Evolutionary conservation across 2,797 vertebrate species (phyloP), one percentile per base, ranked within the genome.

Genomic region (Tenualosa thibaudeaui): DNA sequence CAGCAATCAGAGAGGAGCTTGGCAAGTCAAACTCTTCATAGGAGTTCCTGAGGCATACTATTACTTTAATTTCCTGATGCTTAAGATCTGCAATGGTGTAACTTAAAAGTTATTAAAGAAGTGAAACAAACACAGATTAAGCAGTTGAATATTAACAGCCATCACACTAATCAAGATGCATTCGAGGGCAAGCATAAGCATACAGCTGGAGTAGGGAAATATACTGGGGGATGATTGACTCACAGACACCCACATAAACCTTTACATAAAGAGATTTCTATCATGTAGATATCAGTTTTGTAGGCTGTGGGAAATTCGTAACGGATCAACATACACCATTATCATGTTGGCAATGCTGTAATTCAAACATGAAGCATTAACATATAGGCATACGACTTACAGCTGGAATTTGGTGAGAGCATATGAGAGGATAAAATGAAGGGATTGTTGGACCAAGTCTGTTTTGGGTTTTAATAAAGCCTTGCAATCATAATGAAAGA

Each of bases 1-100:
- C 91, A 99, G 98, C 98, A 87, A 99, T 99, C 95, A 96, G 98
- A 91, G 98, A 99, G 96, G 98, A 99, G 90, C 95, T 99, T 93
- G 97, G 96, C 91, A 98, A 97, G 92, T 98, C 98, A 62, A 98
- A 96, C 92, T 97, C 96, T 71, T 96, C 97, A 24, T 99, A 98
- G 94, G 96, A 89, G 81, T 85, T 84, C 91, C 88, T 85, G 90
- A 92, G 88, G 89, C 86, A 68, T 90, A 83, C 88, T 93, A 88
- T 92, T 90, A 92, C 94, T 87, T 84, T 94, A 93, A 92, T 88
- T 92, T 89, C 94, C 93, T 93, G 92, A 93, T 93, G 90, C 90
- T 90, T 90, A 92, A 89, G 92, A 94, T 91, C 92, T 89, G 92
- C 10, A 37, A 71, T 19, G 95, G 94, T 92, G 92, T 90, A 92